These are phyloP conservation scores for Motacilla tschutschensis DNA, from an alignment of 2,113 vertebrate genomes.

Conservation along the genomic window DNA sequence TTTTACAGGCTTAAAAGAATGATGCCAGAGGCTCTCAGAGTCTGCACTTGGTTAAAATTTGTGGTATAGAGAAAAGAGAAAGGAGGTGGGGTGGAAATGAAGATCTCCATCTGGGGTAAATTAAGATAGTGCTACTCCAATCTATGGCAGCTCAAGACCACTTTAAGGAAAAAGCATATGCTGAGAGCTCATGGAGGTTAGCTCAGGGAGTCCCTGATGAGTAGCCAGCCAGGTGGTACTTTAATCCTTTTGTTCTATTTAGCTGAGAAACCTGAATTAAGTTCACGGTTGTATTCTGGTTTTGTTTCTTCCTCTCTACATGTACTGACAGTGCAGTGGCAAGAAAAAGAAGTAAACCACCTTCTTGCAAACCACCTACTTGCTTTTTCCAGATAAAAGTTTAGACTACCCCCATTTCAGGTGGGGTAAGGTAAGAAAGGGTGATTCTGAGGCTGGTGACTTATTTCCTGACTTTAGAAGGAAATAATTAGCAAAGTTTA, in stretches of 20 bases:
- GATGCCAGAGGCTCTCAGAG: constrained; percentile 1
- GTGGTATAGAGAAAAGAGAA: constrained; percentile 1
- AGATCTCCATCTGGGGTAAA: constrained; percentile 17
- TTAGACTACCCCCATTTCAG: background rate
- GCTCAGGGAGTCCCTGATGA: background rate
- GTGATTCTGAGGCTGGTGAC: background rate
- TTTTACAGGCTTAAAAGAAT: background rate
- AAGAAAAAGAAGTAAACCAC: background rate
- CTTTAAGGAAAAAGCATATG: background rate
- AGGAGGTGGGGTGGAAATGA: background rate
- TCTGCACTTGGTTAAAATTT: constrained; percentile 33
- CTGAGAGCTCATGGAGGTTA: background rate
- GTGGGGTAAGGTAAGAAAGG: background rate
- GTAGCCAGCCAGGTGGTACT: background rate
- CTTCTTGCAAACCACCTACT: background rate
- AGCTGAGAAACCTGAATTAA: background rate
- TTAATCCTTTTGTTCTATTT: background rate
- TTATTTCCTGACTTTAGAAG: background rate
- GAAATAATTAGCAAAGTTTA: background rate
- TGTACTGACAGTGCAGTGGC: background rate
- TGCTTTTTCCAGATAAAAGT: background rate
- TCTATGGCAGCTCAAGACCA: background rate
- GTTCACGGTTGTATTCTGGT: background rate
- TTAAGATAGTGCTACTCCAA: constrained; percentile 10
- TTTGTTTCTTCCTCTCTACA: background rate